Evolutionary conservation across 2,888 invertebrate species (phyloP).

Genomic region (Xiphydria camelus): DNA sequence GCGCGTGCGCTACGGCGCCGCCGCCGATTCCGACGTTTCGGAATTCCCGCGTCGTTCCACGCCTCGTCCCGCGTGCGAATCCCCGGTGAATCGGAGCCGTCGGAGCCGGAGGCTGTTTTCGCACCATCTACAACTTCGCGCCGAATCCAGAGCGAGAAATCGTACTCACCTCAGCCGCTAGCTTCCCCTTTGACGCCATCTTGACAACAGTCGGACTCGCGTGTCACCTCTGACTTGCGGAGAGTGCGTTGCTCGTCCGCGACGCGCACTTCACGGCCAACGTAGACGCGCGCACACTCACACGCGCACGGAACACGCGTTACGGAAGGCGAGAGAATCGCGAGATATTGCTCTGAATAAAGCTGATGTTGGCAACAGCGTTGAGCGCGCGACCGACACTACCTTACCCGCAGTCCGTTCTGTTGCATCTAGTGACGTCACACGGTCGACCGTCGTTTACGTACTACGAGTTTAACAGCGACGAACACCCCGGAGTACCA

Average conservation of each 20-base stretch:
- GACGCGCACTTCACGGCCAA: slow-evolving; percentile 1
- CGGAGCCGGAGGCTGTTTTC: background rate
- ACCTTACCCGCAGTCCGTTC: no score
- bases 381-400: no score
- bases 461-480: slow-evolving; percentile 28
- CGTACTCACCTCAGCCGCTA: slow-evolving; percentile 43
- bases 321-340: no score
- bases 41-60: background rate
- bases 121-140: slow-evolving; percentile 1
- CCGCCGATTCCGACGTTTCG: no score
- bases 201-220: slow-evolving; percentile 49
- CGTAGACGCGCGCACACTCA: no score
- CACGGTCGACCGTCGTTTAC: slow-evolving; percentile 27
- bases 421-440: slow-evolving; percentile 34
- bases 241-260: slow-evolving; percentile 22
- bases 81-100: background rate
- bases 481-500: slow-evolving; percentile 23
- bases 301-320: no score
- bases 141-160: background rate
- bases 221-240: slow-evolving; percentile 40
- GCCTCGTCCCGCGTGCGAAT: background rate
- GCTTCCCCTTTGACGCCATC: slow-evolving; percentile 52
- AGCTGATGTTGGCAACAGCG: no score
- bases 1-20: no score
- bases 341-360: no score